Evolutionary conservation across 2,888 invertebrate genomes (phyloP), one percentile per base, ranked within the genome.

Genomic region (Hedychridium roseum): DNA sequence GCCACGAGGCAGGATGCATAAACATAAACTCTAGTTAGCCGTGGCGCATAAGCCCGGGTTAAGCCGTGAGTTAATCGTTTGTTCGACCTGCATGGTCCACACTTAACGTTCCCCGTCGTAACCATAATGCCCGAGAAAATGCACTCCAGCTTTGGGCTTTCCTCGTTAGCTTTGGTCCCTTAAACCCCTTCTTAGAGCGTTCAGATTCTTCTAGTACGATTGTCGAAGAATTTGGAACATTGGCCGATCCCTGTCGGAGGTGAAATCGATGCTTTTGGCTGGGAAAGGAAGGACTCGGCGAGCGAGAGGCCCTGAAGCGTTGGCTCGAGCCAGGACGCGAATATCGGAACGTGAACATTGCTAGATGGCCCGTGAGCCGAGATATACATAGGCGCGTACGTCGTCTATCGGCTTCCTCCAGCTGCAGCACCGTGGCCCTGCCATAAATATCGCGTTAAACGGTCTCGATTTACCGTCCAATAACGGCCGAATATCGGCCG

Each of bases 401-500:
- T 28, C n/a, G n/a, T 62, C 66, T 68, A 73, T 73, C 69, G 57
- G 58, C 46, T 57, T 52, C 53, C 49, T 52, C 50, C 68, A 71
- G 68, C 56, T 44, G 41, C 44, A 45, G 37, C 43, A 43, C 48
- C 58, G 59, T 63, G 56, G 61, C 51, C 50, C 49, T 54, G 53
- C 68, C 74, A 75, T 76, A 76, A 76, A 76, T 76, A 76, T 74
- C 67, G 51, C 56, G 68, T 66, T 71, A 69, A 74, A 73, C 68
- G 70, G 65, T 51, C 64, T 68, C 71, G 68, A 70, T 72, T 75
- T 73, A 73, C 66, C 59, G 64, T 71, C 68, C 71, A 70, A 71
- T 74, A 72, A 73, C 67, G 68, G 57, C 54, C 54, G 67, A 67
- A 64, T 67, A 69, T 70, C 63, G 42, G 58, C 57, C 60, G 64